Percentiles rank a stretch among this genome's conserved stretches.
Conservation (phyloP, 2,888 invertebrate species). For the Schizotus pectinicornis region DNA sequence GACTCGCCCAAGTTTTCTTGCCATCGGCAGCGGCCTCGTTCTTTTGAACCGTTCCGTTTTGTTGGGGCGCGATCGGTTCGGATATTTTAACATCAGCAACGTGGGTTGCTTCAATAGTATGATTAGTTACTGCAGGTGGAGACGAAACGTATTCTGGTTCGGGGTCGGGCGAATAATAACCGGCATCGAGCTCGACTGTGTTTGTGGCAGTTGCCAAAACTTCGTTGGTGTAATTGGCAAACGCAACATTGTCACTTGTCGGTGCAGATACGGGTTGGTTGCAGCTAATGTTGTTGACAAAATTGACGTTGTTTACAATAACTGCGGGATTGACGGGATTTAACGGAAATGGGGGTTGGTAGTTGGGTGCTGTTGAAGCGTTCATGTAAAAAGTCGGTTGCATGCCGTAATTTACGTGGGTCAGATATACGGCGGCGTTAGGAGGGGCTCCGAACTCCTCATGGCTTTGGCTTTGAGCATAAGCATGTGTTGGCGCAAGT, state of each 20-base stretch:
- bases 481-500: slow-evolving; percentile 66
- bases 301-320: slow-evolving; percentile 3
- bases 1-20: slow-evolving; percentile 71
- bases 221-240: slow-evolving; percentile 1
- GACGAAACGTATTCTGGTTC: not conserved
- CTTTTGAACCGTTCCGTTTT: slow-evolving; percentile 14
- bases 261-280: not conserved
- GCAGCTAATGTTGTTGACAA: not conserved
- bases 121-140: not conserved
- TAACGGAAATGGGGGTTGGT: slow-evolving; percentile 9
- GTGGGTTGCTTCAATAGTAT: not conserved
- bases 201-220: not conserved
- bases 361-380: slow-evolving; percentile 13
- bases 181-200: not conserved
- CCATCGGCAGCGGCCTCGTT: slow-evolving; percentile 38
- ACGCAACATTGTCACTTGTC: not conserved
- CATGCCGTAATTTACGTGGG: slow-evolving; percentile 9
- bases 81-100: not conserved
- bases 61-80: not conserved
- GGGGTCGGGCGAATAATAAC: not conserved
- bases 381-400: slow-evolving; percentile 14
- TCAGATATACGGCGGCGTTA: slow-evolving; percentile 11
- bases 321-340: slow-evolving; percentile 5
- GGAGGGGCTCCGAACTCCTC: not conserved
- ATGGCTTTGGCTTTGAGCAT: slow-evolving; percentile 59